Evolutionary conservation across 2,797 vertebrate genomes (phyloP), one percentile per base, ranked within the genome.

Genomic region (Pogoniulus pusillus): DNA sequence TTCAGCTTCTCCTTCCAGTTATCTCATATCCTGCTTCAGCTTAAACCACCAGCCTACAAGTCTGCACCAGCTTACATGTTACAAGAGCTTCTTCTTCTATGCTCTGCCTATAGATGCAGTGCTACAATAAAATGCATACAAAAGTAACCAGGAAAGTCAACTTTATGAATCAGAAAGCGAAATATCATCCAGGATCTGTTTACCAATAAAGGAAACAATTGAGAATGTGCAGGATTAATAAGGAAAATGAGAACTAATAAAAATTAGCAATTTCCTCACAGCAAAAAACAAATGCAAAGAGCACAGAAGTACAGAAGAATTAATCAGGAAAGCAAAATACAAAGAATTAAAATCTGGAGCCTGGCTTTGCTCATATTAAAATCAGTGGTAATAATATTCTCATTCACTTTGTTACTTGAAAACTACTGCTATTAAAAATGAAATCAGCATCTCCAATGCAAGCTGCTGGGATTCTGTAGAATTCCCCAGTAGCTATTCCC

Each of bases 291-390:
- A 74, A 62, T 59, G 23, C 22, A 55, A 90, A 82, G 63, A 90
- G 53, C 59, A 75, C 51, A 92, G 66, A 85, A 92, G 72, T 84
- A 73, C 27, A 90, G 66, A 78, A 73, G 22, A 90, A 93, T 94
- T 95, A 76, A 93, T 95, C 72, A 77, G 55, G 82, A 89, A 80
- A 85, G 37, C 58, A 89, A 74, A 82, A 64, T 82, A 85, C 24
- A 80, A 79, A 53, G 49, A 87, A 89, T 87, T 91, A 87, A 93
- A 89, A 71, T 85, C n/a, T 10, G 55, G n/a, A 85, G 54, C 26
- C 94, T 94, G 87, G 79, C 57, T 94, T 89, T 91, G 26, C 62
- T 91, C 87, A 34, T 74, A 82, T 91, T 87, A 89, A 82, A 82
- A 60, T 66, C 74, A 84, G 11, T 66, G 39, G 24, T 53, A 88